Base-by-base conservation (phyloP, 2,888 invertebrate genomes). In the Dendrolimus pini region DNA sequence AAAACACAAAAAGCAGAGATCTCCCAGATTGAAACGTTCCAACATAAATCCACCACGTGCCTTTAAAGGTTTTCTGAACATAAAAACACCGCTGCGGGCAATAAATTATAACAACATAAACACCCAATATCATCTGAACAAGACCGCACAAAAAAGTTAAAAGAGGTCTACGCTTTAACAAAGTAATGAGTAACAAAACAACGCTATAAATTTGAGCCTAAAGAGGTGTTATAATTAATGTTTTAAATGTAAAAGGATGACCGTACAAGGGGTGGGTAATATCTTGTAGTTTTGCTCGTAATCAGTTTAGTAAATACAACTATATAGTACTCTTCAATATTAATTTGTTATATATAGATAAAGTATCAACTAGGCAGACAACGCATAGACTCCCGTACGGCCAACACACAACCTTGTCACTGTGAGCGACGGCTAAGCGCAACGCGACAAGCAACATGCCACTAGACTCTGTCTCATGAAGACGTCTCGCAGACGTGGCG, bases 211-310 rank as follows among this genome's bases (percentile, higher is more conserved):
- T 89, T 85, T 83, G 69, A 83, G 79, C 74, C 75, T 88, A 89
- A 90, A 82, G 85, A 89, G 89, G 89, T 89, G 89, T 88, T 84
- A 88, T 89, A 88, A 89, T 89, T 88, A 85, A 87, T 88, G 89
- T 85, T 78, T 67, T 71, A 64, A 76, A 82, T 82, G 71, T 82
- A 83, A 86, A 86, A 82, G 80, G 80, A 77, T 80, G 81, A 80
- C 75, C 74, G 78, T 82, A 83, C 82, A 81, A 65, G 78, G 78
- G 65, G 68, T 69, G 79, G 75, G 54, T 83, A 81, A 84, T 86
- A 76, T 80, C 77, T 82, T 78, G 75, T 73, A 72, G 77, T 77
- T 82, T 81, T 83, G 78, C 82, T 82, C 74, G 77, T 30, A 30
- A 30, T 30, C 30, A 30, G 30, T 30, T 30, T 30, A 30, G 6